Conservation (phyloP, 1,140 invertebrate genomes). For the Ephestia elutella region DNA sequence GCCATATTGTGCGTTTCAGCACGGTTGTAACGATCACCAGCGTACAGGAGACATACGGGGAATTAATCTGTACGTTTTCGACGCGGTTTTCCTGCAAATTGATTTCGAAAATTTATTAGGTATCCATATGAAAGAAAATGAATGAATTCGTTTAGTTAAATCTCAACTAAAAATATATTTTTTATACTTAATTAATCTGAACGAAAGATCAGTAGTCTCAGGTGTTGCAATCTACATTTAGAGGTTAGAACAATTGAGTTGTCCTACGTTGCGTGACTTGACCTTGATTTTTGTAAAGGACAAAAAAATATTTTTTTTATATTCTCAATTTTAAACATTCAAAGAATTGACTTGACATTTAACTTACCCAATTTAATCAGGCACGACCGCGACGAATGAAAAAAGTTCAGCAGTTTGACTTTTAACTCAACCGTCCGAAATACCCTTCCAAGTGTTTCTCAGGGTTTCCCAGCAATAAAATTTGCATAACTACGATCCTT, state of each 20-base stretch:
- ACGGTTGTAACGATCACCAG: slow-evolving; percentile 49
- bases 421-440: slow-evolving; percentile 6
- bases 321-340: too few species aligned
- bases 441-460: slow-evolving; percentile 35
- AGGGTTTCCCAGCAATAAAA: slow-evolving; percentile 69
- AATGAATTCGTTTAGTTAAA: too few species aligned
- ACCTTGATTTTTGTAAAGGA: too few species aligned
- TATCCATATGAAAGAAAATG: too few species aligned
- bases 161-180: too few species aligned
- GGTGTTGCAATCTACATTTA: too few species aligned
- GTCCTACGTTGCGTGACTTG: too few species aligned
- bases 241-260: too few species aligned
- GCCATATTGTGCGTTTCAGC: slow-evolving; percentile 66
- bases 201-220: too few species aligned
- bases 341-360: too few species aligned
- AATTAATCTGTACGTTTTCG: slow-evolving; percentile 14
- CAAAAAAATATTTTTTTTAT: too few species aligned
- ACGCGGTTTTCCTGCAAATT: neutral
- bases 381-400: neutral
- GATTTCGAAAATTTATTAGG: neutral
- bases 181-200: too few species aligned
- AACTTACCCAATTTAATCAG: neutral
- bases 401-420: neutral
- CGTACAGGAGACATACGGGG: slow-evolving; percentile 29
- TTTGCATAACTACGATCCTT: slow-evolving; percentile 71